Percentiles rank a stretch among this genome's conserved stretches.
phyloP scores from a whole-genome alignment of 2,797 vertebrate species.

The Catharus ustulatus region DNA sequence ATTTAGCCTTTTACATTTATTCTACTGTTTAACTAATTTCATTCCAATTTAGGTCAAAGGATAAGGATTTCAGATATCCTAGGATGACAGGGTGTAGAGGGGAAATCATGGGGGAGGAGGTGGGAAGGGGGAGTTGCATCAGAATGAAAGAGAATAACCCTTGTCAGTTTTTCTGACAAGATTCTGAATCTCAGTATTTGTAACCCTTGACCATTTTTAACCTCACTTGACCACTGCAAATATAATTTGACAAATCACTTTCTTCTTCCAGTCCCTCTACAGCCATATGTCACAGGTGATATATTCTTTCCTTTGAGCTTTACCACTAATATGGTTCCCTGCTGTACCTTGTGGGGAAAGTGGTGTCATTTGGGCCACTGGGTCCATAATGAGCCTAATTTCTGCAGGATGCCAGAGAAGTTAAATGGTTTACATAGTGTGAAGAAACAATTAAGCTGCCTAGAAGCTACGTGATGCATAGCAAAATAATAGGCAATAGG shows the following conservation, averaged over 20 bases:
- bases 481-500: constrained; percentile 35
- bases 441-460: constrained; percentile 50
- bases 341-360: constrained; percentile 10
- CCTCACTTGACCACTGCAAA: not conserved
- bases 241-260: constrained; percentile 14
- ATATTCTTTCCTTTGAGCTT: not conserved
- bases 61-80: not conserved
- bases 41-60: not conserved
- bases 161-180: not conserved
- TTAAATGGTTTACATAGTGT: constrained; percentile 53
- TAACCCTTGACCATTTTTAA: not conserved
- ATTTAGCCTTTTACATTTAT: not conserved
- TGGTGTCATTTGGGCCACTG: constrained; percentile 27
- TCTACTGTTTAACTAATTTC: not conserved
- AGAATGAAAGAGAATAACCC: not conserved
- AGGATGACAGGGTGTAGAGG: not conserved
- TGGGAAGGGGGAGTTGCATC: not conserved
- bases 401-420: constrained; percentile 24
- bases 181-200: not conserved
- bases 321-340: not conserved
- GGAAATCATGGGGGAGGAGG: not conserved
- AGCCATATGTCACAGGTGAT: not conserved
- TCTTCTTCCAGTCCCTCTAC: not conserved
- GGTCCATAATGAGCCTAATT: constrained; percentile 44
- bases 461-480: constrained; percentile 1